Base-by-base conservation (phyloP, 2,113 vertebrate genomes). In the Lamprotornis superbus region DNA sequence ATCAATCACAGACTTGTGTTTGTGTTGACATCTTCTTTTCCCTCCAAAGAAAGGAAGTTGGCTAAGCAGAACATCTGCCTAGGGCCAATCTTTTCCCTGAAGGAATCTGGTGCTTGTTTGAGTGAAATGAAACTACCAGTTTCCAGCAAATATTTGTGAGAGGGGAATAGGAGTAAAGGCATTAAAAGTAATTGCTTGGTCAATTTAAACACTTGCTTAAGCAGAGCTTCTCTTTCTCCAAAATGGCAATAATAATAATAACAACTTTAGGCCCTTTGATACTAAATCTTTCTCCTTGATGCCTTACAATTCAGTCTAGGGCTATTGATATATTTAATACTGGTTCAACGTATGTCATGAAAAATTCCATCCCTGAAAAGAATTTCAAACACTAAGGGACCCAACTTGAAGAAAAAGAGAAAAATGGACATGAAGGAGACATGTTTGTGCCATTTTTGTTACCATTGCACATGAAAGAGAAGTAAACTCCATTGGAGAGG, bases 1-100 rank as follows among this genome's bases (percentile, higher is more conserved):
- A 95, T 97, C 94, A 76, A 89, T 97, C 93, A 94, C 59, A 87
- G 63, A n/a, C 55, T 83, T 95, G 53, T 91, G 84, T 95, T 94
- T 84, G 55, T 69, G 86, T 84, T 95, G 65, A 90, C 80, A 59
- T 74, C 21, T 86, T 92, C 89, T 89, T 89, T 93, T 94, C 52
- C 78, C 88, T 88, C 55, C 35, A 75, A 95, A 89, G 88, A 68
- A 94, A 97, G 95, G 64, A 79, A 84, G 85, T 40, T 97, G 91
- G 85, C 87, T 93, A 94, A 96, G 88, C 67, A 84, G 80, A 83
- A 19, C 55, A 65, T 89, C 78, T 92, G 75, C 60, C 94, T 89
- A 69, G 71, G 93, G 73, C 85, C 61, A 97, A 1, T 39, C 44
- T 49, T 87, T 65, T 89, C 89, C 77, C 78, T 39, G 30, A 89